Conservation (phyloP, 2,797 vertebrate species). For the Acanthurus lineatus region DNA sequence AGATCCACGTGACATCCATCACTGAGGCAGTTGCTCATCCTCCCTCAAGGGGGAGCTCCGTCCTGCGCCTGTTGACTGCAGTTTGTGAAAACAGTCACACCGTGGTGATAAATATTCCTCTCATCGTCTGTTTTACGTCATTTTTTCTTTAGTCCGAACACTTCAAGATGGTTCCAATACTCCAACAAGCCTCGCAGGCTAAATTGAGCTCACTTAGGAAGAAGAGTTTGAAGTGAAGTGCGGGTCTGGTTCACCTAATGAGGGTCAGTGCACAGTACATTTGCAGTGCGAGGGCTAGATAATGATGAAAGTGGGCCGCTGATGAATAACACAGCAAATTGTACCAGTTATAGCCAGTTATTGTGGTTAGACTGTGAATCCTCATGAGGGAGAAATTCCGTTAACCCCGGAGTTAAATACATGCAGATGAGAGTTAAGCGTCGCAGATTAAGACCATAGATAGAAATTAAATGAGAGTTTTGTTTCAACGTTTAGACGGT, state of each 20-base stretch:
- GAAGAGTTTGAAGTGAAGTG: slow-evolving; percentile 29
- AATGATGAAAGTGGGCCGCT: slow-evolving; percentile 35
- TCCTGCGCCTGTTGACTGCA: slow-evolving; percentile 8
- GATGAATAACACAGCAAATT: slow-evolving; percentile 40
- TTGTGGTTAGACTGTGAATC: slow-evolving; percentile 36
- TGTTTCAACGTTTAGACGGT: neutral
- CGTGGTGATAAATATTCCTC: slow-evolving; percentile 6
- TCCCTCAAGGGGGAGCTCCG: slow-evolving; percentile 33
- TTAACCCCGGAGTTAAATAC: slow-evolving; percentile 65
- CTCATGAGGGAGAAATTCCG: slow-evolving; percentile 48
- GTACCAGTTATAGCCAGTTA: slow-evolving; percentile 37
- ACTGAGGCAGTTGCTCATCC: slow-evolving; percentile 22
- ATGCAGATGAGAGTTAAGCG: slow-evolving; percentile 51
- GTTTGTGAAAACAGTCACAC: slow-evolving; percentile 29
- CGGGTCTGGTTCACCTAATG: slow-evolving; percentile 44
- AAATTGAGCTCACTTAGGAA: slow-evolving; percentile 32
- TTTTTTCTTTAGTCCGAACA: neutral
- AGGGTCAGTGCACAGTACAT: slow-evolving; percentile 32
- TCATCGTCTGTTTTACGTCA: slow-evolving; percentile 20
- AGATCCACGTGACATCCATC: slow-evolving; percentile 32
- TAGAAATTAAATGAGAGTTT: slow-evolving; percentile 19
- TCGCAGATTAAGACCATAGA: slow-evolving; percentile 42
- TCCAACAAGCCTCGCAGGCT: slow-evolving; percentile 13
- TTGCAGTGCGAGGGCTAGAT: slow-evolving; percentile 15
- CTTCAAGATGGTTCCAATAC: slow-evolving; percentile 38